Conservation (phyloP, 2,888 invertebrate genomes). For the Sminthurides aquaticus region DNA sequence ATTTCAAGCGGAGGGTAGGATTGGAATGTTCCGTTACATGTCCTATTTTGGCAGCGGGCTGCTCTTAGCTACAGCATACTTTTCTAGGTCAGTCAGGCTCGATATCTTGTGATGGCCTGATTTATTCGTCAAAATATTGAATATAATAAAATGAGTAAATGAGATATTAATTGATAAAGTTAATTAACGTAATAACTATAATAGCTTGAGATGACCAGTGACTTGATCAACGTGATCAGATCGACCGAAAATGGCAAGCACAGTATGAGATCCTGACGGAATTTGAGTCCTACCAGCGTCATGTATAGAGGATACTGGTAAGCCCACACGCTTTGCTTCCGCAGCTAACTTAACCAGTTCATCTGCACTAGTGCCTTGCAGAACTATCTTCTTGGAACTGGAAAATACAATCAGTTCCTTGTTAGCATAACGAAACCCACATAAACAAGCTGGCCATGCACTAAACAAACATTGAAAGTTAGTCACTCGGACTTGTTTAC, state of each 20-base stretch:
- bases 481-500: too few species aligned
- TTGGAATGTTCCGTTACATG: neutral
- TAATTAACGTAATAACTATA: constrained; percentile 25
- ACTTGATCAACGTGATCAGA: constrained; percentile 49
- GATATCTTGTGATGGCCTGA: neutral
- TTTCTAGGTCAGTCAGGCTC: too few species aligned
- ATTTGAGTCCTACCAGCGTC: constrained; percentile 50
- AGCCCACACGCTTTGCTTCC: constrained; percentile 35
- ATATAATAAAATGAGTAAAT: neutral
- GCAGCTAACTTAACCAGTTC: constrained; percentile 48
- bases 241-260: constrained; percentile 51
- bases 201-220: constrained; percentile 46
- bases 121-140: neutral
- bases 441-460: neutral
- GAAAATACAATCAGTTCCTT: constrained; percentile 28
- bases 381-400: constrained; percentile 50
- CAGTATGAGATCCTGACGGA: constrained; percentile 49
- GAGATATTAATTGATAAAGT: neutral
- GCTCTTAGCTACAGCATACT: too few species aligned
- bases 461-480: too few species aligned
- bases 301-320: constrained; percentile 34
- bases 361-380: constrained; percentile 47
- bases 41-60: neutral
- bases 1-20: neutral
- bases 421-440: neutral